A percentile compares a stretch with the other conserved stretches of the same genome.
Evolutionary conservation across 2,113 vertebrate genomes (phyloP).

Genomic region (Semnornis frantzii): DNA sequence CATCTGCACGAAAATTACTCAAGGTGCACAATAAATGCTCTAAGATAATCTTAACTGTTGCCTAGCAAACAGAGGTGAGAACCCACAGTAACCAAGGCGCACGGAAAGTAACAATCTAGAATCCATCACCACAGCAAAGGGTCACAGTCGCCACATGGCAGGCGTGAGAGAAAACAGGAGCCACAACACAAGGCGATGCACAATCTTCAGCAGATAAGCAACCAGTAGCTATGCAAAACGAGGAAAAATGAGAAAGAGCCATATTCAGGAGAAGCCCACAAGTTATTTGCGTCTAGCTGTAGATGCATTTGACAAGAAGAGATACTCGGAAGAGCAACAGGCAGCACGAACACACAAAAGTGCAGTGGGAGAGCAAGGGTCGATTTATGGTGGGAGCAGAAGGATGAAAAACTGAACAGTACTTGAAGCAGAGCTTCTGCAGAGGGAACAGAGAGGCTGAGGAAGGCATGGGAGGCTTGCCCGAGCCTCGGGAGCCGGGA

Average conservation of each 20-base stretch:
- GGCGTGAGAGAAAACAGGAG: not conserved
- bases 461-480: not conserved
- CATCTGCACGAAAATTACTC: not conserved
- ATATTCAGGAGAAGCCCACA: not conserved
- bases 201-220: not conserved
- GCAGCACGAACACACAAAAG: not conserved
- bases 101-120: not conserved
- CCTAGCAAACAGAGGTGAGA: not conserved
- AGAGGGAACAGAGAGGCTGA: not conserved
- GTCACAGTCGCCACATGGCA: not conserved
- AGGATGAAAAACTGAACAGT: not conserved
- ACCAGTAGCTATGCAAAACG: not conserved
- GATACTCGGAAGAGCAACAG: not conserved
- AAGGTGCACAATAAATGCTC: not conserved
- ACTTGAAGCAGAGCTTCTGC: not conserved
- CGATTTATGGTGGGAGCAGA: not conserved
- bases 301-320: not conserved
- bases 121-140: not conserved
- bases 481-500: not conserved
- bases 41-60: not conserved
- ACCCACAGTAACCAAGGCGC: not conserved
- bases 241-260: not conserved
- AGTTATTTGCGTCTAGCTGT: not conserved
- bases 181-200: not conserved
- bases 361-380: not conserved